These are phyloP conservation scores for Nothocercus nigrocapillus DNA, from an alignment of 2,113 vertebrate species.

Conservation along the genomic window DNA sequence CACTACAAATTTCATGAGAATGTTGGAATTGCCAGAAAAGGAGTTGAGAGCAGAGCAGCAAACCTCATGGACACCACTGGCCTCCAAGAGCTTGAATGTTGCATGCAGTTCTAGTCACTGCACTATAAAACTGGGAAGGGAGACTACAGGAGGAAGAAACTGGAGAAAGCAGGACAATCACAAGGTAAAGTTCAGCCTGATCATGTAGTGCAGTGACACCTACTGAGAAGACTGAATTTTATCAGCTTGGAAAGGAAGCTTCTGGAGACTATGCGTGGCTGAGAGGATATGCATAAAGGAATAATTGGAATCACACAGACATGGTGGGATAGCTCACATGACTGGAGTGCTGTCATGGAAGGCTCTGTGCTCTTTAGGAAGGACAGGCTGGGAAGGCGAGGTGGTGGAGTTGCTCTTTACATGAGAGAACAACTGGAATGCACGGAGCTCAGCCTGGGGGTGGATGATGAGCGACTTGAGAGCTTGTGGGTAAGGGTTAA, in stretches of 20 bases:
- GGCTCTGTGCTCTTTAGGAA: too few species aligned
- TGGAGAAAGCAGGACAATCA: background rate
- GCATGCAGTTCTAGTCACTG: background rate
- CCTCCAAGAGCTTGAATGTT: background rate
- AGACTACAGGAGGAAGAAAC: background rate
- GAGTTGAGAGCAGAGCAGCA: background rate
- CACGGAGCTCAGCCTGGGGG: too few species aligned
- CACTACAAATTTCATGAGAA: background rate
- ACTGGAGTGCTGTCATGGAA: too few species aligned
- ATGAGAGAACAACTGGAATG: too few species aligned
- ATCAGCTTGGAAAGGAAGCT: background rate
- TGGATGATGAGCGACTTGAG: too few species aligned
- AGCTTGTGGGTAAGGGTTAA: too few species aligned
- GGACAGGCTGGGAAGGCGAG: too few species aligned
- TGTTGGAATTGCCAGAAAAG: background rate
- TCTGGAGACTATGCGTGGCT: background rate
- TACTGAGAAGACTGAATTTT: background rate
- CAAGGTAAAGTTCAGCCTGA: background rate
- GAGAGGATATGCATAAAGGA: background rate
- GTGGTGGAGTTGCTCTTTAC: too few species aligned
- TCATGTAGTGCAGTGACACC: background rate
- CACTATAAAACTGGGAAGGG: background rate
- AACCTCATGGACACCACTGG: fast-evolving
- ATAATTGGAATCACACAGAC: too few species aligned
- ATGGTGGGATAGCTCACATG: too few species aligned